Conservation (phyloP, 1,140 invertebrate genomes). For the Alviniconcha marisindica region DNA sequence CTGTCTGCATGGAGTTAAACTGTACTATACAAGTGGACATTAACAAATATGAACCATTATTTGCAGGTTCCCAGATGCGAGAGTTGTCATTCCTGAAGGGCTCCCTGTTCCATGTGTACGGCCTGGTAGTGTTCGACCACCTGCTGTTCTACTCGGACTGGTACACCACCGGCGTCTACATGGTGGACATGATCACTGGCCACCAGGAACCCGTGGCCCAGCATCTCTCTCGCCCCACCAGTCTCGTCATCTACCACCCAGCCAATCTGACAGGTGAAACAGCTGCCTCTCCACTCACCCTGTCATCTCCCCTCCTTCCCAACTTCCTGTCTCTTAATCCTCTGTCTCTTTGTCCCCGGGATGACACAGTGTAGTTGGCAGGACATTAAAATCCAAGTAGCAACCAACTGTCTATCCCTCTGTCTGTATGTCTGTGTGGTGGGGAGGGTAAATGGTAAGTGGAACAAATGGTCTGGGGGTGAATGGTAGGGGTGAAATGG, state of each 20-base stretch:
- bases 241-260: conserved; percentile 55
- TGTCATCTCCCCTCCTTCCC: too few relatives aligned
- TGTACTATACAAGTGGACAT: too few relatives aligned
- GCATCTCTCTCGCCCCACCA: conserved; percentile 55
- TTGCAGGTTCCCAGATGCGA: conserved; percentile 41
- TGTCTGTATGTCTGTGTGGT: too few relatives aligned
- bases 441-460: too few relatives aligned
- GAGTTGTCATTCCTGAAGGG: conserved; percentile 50
- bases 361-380: too few relatives aligned
- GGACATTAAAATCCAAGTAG: too few relatives aligned
- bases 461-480: too few relatives aligned
- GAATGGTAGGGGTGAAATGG: neutral
- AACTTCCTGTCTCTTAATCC: too few relatives aligned
- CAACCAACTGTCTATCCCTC: too few relatives aligned
- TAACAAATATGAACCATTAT: too few relatives aligned
- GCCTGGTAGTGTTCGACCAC: conserved; percentile 51
- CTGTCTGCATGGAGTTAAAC: too few relatives aligned
- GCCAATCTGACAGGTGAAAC: conserved; percentile 46
- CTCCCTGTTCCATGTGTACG: conserved; percentile 50
- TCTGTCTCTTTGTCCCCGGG: too few relatives aligned
- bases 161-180: conserved; percentile 51
- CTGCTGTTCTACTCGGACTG: conserved; percentile 59
- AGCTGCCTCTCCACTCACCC: neutral
- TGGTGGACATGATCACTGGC: conserved; percentile 59
- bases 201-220: conserved; percentile 44